Evolutionary conservation across 2,113 vertebrate genomes (phyloP).

Genomic region (Xerus inauris): DNA sequence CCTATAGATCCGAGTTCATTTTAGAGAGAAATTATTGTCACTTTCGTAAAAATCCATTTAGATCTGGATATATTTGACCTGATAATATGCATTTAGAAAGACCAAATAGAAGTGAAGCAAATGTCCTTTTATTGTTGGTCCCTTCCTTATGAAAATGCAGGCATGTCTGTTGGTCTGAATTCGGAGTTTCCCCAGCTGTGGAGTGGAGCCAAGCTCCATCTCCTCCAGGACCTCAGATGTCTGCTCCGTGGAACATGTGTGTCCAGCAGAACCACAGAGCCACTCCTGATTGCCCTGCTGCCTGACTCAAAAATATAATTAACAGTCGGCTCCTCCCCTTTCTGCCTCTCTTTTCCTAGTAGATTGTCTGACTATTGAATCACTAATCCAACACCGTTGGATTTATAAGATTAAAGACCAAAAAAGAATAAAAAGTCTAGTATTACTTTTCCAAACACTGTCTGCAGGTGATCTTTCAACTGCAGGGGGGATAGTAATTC

Average conservation of each 20-base stretch:
- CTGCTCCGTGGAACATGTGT: neutral
- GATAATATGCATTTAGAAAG: neutral
- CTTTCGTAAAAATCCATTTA: neutral
- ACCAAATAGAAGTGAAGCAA: neutral
- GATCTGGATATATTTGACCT: neutral
- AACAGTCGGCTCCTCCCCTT: neutral
- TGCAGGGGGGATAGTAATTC: neutral
- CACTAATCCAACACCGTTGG: slow-evolving; percentile 13
- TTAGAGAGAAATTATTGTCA: neutral
- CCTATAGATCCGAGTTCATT: neutral
- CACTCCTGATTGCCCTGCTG: neutral
- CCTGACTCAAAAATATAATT: slow-evolving; percentile 36
- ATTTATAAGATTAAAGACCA: neutral
- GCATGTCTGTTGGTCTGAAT: neutral
- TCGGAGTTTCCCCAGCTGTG: neutral
- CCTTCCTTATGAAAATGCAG: neutral
- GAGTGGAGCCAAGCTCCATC: neutral
- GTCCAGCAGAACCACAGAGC: neutral
- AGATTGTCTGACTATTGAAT: slow-evolving; percentile 39
- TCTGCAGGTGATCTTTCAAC: slow-evolving; percentile 21
- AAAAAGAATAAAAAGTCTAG: neutral
- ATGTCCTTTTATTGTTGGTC: neutral
- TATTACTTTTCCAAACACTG: neutral
- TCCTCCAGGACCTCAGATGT: neutral
- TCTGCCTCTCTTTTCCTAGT: neutral